These are phyloP conservation scores for Embidobia sp. DNA, from an alignment of 2,888 invertebrate genomes.

Conservation along the genomic window DNA sequence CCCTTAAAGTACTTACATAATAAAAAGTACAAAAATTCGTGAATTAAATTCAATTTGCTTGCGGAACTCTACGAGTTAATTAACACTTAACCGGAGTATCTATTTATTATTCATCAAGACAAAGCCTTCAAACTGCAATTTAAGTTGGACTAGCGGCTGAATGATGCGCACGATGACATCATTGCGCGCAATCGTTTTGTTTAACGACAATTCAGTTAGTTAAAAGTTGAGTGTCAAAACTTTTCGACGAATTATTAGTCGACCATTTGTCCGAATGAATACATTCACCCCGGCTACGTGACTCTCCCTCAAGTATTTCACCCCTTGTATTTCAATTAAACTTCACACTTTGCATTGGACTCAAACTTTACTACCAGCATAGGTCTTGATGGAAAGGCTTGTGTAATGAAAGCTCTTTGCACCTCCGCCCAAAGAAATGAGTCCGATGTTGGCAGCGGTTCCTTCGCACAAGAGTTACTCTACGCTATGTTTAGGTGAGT, in stretches of 20 bases:
- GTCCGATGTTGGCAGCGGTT: slow-evolving; percentile 73
- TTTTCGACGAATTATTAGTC: slow-evolving; percentile 52
- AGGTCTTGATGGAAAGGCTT: slow-evolving; percentile 88
- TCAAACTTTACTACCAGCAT: slow-evolving; percentile 82
- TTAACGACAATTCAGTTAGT: slow-evolving; percentile 53
- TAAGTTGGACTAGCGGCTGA: slow-evolving; percentile 39
- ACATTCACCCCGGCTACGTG: slow-evolving; percentile 47
- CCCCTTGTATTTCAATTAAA: slow-evolving; percentile 65
- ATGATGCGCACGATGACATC: slow-evolving; percentile 33
- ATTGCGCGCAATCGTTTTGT: slow-evolving; percentile 20
- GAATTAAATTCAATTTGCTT: slow-evolving; percentile 17
- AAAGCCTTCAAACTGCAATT: slow-evolving; percentile 25
- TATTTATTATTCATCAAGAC: slow-evolving; percentile 43
- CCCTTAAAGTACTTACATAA: no score
- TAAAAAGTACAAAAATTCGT: slow-evolving; percentile 7
- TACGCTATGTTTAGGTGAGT: slow-evolving; percentile 78
- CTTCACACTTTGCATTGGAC: slow-evolving; percentile 63
- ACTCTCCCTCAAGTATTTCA: slow-evolving; percentile 52
- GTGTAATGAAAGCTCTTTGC: slow-evolving; percentile 88
- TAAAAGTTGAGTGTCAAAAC: slow-evolving; percentile 52
- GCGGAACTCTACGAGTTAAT: slow-evolving; percentile 16
- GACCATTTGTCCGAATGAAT: slow-evolving; percentile 54
- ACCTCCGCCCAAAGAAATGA: slow-evolving; percentile 85
- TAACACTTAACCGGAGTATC: slow-evolving; percentile 26
- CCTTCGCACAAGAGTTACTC: slow-evolving; percentile 78